Conservation (phyloP, 2,113 vertebrate genomes). For the Dolichallabes microphthalmus region DNA sequence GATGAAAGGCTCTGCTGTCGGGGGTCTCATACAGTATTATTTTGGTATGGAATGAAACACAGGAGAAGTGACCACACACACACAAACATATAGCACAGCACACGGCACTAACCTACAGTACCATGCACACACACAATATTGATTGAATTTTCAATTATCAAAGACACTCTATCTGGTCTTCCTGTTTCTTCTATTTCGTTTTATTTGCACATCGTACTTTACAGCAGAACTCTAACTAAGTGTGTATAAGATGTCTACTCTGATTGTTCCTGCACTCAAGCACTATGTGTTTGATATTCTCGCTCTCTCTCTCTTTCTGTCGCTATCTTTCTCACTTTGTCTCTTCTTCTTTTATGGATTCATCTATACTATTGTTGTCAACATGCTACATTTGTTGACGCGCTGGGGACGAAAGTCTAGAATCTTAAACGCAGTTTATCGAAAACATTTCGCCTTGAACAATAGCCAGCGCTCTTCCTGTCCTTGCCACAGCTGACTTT, state of each 20-base stretch:
- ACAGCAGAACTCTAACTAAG: neutral
- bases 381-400: conserved; percentile 43
- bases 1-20: neutral
- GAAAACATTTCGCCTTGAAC: conserved; percentile 46
- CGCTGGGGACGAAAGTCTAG: conserved; percentile 3
- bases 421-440: conserved; percentile 49
- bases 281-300: conserved; percentile 2
- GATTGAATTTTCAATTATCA: conserved; percentile 25
- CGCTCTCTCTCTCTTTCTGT: neutral
- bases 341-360: conserved; percentile 15
- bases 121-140: conserved; percentile 18
- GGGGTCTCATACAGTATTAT: neutral
- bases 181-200: conserved; percentile 20
- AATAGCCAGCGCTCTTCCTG: conserved; percentile 42
- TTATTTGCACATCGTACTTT: conserved; percentile 7
- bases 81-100: conserved; percentile 1
- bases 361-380: conserved; percentile 30
- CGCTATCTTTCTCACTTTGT: neutral
- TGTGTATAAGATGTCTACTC: neutral
- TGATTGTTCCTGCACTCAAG: neutral
- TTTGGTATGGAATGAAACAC: conserved; percentile 5
- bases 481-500: conserved; percentile 51
- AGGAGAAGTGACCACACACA: neutral
- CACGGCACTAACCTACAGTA: neutral
- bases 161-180: conserved; percentile 20